These are phyloP conservation scores for Oostethus manadensis DNA, from an alignment of 2,113 vertebrate species.

Conservation along the genomic window DNA sequence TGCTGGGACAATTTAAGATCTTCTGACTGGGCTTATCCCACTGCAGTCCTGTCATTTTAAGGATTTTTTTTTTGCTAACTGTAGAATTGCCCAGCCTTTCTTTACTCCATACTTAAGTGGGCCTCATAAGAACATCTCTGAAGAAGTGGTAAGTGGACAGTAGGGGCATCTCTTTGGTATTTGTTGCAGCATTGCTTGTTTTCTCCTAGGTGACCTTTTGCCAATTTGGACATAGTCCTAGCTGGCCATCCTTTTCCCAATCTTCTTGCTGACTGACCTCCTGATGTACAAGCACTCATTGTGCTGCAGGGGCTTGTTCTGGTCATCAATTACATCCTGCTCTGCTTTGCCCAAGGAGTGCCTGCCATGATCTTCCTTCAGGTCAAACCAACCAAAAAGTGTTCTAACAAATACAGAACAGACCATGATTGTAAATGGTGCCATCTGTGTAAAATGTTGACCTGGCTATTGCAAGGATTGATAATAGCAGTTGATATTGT, in stretches of 20 bases:
- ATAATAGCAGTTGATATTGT: too few species aligned
- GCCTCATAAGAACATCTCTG: constrained; percentile 70
- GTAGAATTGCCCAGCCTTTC: constrained; percentile 69
- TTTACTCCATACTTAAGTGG: constrained; percentile 70
- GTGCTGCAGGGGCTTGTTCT: constrained; percentile 63
- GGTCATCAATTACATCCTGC: constrained; percentile 61
- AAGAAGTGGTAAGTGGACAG: constrained; percentile 59
- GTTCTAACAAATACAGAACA: not conserved
- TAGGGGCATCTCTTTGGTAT: too few species aligned
- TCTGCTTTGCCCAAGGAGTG: constrained; percentile 63
- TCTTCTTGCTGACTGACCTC: constrained; percentile 71
- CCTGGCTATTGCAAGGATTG: too few species aligned
- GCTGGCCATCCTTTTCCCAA: constrained; percentile 61
- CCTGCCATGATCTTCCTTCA: constrained; percentile 62
- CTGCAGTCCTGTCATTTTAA: constrained; percentile 61
- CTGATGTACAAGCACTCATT: constrained; percentile 68
- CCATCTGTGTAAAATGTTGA: too few species aligned
- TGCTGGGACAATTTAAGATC: constrained; percentile 18
- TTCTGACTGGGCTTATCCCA: constrained; percentile 60
- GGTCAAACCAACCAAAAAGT: constrained; percentile 34
- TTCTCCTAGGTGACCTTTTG: constrained; percentile 67
- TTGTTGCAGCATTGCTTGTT: constrained; percentile 2
- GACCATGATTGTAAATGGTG: too few species aligned
- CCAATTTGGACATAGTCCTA: constrained; percentile 76
- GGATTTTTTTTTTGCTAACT: constrained; percentile 72